phyloP scores from a whole-genome alignment of 2,797 vertebrate genomes.

The Pseudochirops cupreus region DNA sequence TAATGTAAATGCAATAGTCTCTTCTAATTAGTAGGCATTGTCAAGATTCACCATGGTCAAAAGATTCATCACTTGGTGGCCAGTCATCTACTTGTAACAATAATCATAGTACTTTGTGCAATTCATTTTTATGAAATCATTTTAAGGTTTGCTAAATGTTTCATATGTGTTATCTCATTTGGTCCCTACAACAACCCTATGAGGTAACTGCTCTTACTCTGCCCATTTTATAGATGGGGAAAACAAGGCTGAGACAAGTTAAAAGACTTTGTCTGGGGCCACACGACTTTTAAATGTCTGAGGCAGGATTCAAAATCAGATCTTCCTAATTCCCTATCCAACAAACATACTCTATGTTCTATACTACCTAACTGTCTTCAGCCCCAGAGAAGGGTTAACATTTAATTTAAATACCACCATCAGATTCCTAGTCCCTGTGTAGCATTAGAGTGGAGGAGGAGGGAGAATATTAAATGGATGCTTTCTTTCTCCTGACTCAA shows the following conservation, averaged over 20 bases:
- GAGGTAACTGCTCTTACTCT: not conserved
- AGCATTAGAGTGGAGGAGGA: not conserved
- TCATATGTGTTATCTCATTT: not conserved
- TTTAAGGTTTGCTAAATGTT: not conserved
- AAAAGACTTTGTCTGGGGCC: not conserved
- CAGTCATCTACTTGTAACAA: not conserved
- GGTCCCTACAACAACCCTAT: not conserved
- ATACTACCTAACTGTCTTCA: not conserved
- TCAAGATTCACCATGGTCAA: not conserved
- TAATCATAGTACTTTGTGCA: not conserved
- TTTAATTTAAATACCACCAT: not conserved
- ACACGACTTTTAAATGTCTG: not conserved
- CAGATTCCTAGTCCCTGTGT: not conserved
- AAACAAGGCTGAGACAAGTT: not conserved
- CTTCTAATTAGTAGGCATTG: not conserved
- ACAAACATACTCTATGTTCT: not conserved
- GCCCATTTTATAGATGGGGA: not conserved
- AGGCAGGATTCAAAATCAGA: not conserved
- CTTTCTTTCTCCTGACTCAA: not conserved
- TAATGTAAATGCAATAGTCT: not conserved
- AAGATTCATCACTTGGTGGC: not conserved
- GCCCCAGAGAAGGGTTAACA: not conserved
- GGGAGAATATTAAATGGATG: not conserved
- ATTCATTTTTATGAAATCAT: not conserved
- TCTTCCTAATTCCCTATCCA: not conserved